These are phyloP conservation scores for Proteles cristata DNA, from an alignment of 2,113 vertebrate genomes.

Conservation along the genomic window DNA sequence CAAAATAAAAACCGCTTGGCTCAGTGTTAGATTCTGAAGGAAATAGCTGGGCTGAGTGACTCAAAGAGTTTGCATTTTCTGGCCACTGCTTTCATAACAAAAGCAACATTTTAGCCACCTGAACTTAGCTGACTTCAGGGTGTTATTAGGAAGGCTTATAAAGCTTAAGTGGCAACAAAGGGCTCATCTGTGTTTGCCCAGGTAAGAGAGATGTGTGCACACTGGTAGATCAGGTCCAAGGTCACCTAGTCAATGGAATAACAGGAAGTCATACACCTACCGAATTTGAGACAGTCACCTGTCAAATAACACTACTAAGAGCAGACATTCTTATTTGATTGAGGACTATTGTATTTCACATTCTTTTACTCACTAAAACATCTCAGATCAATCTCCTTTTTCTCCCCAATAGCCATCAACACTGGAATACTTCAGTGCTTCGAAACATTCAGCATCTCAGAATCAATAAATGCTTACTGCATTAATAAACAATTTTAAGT, in stretches of 20 bases:
- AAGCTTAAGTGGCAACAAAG: conserved; percentile 3
- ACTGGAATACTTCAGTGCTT: not conserved
- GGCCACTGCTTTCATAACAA: conserved; percentile 80
- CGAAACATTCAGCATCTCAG: not conserved
- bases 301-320: not conserved
- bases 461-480: not conserved
- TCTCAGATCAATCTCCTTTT: not conserved
- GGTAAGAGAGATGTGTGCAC: not conserved
- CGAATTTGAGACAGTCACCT: not conserved
- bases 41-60: conserved; percentile 78
- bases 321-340: conserved; percentile 49
- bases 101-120: conserved; percentile 73
- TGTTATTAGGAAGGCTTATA: conserved; percentile 38
- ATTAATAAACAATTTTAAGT: not conserved
- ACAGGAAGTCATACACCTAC: conserved; percentile 1
- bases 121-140: conserved; percentile 69
- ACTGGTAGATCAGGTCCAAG: not conserved
- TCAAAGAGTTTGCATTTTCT: conserved; percentile 75
- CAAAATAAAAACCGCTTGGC: conserved; percentile 72
- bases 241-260: not conserved
- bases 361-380: not conserved
- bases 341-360: conserved; percentile 55
- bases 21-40: conserved; percentile 68
- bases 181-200: conserved; percentile 52
- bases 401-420: not conserved